phyloP scores from a whole-genome alignment of 2,113 vertebrate species.

The Heterocephalus glaber region DNA sequence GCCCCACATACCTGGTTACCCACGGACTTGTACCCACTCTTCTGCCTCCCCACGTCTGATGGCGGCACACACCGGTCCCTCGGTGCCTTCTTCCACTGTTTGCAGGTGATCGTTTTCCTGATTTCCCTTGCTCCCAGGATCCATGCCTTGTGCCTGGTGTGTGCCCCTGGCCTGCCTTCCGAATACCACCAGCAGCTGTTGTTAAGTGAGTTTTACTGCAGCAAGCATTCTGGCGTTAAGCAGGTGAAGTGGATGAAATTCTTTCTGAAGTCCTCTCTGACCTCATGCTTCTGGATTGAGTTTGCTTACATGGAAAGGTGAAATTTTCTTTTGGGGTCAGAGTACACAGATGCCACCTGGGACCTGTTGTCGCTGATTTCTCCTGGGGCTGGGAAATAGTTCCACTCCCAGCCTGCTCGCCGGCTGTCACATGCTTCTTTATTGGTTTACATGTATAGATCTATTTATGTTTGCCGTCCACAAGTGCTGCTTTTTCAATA shows the following conservation, averaged over 20 bases:
- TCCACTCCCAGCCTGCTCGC: constrained; percentile 48
- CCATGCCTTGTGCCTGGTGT: not conserved
- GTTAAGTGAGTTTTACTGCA: constrained; percentile 19
- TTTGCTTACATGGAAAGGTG: constrained; percentile 53
- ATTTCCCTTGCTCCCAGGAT: not conserved
- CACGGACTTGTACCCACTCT: not conserved
- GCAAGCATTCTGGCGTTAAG: not conserved
- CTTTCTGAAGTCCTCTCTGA: constrained; percentile 42
- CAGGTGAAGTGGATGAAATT: not conserved
- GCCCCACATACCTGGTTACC: not conserved
- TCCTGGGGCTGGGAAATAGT: constrained; percentile 26
- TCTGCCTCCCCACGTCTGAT: not conserved
- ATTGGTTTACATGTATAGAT: constrained; percentile 78
- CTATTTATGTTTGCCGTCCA: constrained; percentile 79
- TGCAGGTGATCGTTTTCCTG: not conserved
- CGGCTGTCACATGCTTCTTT: constrained; percentile 68
- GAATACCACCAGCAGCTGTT: not conserved
- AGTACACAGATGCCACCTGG: not conserved
- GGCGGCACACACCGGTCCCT: not conserved
- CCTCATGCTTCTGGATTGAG: constrained; percentile 25
- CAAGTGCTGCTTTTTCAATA: constrained; percentile 82
- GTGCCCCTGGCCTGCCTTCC: not conserved
- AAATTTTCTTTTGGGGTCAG: constrained; percentile 58
- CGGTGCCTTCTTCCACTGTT: not conserved
- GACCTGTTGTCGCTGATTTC: constrained; percentile 60